phyloP scores from a whole-genome alignment of 2,888 invertebrate species.

The Ceriagrion tenellum region DNA sequence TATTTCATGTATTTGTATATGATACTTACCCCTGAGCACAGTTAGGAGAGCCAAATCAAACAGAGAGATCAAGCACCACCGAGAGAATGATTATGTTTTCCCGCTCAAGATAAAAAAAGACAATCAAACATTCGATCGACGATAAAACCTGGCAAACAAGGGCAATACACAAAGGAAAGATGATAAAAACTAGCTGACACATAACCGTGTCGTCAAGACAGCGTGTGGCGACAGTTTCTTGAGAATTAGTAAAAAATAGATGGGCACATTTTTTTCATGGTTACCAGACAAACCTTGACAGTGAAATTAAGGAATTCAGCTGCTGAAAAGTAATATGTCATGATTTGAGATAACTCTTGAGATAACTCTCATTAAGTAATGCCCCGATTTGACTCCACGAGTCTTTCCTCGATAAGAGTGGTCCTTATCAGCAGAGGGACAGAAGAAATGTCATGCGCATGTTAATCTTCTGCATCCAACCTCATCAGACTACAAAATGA shows the following conservation, averaged over 20 bases:
- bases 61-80: too few species aligned
- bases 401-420: not conserved
- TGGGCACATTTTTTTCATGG: not conserved
- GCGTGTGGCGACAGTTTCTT: too few species aligned
- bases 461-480: not conserved
- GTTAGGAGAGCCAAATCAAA: too few species aligned
- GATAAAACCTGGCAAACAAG: too few species aligned
- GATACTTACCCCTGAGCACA: too few species aligned
- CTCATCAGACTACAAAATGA: not conserved
- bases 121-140: too few species aligned
- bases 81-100: too few species aligned
- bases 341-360: not conserved
- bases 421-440: not conserved
- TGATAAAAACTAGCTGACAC: too few species aligned
- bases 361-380: not conserved
- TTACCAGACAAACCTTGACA: not conserved
- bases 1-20: too few species aligned
- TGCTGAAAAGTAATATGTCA: not conserved
- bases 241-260: not conserved
- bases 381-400: not conserved
- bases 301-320: not conserved
- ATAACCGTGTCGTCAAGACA: too few species aligned
- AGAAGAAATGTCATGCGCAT: not conserved
- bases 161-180: too few species aligned
- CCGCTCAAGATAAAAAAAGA: too few species aligned